phyloP scores from a whole-genome alignment of 1,140 invertebrate species.

The Steinernema khuongi region DNA sequence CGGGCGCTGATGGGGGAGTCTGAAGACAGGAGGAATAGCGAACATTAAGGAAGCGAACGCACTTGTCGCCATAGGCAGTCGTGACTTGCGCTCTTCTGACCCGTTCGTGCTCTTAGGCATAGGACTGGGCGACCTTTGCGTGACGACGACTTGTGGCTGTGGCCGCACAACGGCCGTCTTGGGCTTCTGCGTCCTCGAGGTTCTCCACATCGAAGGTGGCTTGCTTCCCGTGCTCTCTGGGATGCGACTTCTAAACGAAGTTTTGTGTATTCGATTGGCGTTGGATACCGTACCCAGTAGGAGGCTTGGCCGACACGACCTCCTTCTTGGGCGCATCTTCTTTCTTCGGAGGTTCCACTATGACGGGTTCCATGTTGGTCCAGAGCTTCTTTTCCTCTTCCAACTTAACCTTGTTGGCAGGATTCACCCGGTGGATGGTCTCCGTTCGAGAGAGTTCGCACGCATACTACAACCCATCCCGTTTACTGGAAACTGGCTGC shows the following conservation, averaged over 20 bases:
- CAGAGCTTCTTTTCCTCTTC: constrained; percentile 48
- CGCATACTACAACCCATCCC: constrained; percentile 39
- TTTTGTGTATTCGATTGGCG: not conserved
- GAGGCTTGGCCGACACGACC: not conserved
- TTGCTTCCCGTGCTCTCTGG: not conserved
- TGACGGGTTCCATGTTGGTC: constrained; percentile 32
- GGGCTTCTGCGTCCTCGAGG: not conserved
- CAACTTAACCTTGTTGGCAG: constrained; percentile 35
- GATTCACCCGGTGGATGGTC: constrained; percentile 22
- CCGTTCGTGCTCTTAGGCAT: not conserved
- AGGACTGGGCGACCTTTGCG: not conserved
- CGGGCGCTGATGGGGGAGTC: not conserved
- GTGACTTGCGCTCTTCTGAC: not conserved
- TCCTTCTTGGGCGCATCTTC: constrained; percentile 19
- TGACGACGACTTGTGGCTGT: not conserved
- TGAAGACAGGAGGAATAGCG: not conserved
- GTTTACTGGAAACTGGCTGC: constrained; percentile 4
- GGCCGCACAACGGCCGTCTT: not conserved
- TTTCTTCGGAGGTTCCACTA: constrained; percentile 20
- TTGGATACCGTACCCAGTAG: not conserved
- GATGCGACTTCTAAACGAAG: not conserved
- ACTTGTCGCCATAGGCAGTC: not conserved
- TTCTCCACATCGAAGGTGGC: constrained; percentile 3
- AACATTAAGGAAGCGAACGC: not conserved
- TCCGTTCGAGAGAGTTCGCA: constrained; percentile 50